Conservation (phyloP, 2,113 vertebrate genomes). For the Atractosteus spatula region DNA sequence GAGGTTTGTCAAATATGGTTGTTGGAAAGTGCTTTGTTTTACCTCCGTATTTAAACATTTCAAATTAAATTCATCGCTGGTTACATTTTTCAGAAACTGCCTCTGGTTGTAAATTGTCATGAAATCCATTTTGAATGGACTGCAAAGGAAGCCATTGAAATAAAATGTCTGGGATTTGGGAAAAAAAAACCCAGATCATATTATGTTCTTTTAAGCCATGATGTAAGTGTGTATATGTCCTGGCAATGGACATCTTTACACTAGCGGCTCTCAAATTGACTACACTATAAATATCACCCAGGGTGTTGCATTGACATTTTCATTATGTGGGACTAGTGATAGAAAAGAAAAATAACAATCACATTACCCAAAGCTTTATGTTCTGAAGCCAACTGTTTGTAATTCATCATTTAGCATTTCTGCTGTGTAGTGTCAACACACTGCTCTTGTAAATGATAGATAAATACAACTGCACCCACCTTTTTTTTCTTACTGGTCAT, state of each 20-base stretch:
- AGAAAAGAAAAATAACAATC: conserved; percentile 34
- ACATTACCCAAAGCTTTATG: conserved; percentile 18
- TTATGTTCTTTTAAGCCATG: conserved; percentile 1
- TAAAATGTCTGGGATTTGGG: conserved; percentile 25
- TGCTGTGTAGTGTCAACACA: not conserved
- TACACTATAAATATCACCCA: conserved; percentile 24
- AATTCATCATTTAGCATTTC: not conserved
- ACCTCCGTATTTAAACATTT: no score
- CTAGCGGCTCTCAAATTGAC: conserved; percentile 10
- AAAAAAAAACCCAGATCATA: conserved; percentile 22
- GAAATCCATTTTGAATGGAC: no score
- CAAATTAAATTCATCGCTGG: no score
- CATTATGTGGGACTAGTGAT: conserved; percentile 22
- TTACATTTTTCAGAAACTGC: no score
- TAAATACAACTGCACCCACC: not conserved
- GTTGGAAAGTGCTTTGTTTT: no score
- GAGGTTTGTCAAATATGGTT: no score
- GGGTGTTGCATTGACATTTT: conserved; percentile 31
- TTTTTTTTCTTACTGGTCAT: not conserved
- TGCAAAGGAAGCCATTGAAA: no score
- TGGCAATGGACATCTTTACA: conserved; percentile 8
- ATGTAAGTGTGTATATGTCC: not conserved
- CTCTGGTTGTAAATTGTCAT: no score
- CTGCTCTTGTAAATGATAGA: not conserved
- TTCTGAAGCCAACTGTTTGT: conserved; percentile 8